Conservation (phyloP, 2,113 vertebrate genomes). For the human region DNA sequence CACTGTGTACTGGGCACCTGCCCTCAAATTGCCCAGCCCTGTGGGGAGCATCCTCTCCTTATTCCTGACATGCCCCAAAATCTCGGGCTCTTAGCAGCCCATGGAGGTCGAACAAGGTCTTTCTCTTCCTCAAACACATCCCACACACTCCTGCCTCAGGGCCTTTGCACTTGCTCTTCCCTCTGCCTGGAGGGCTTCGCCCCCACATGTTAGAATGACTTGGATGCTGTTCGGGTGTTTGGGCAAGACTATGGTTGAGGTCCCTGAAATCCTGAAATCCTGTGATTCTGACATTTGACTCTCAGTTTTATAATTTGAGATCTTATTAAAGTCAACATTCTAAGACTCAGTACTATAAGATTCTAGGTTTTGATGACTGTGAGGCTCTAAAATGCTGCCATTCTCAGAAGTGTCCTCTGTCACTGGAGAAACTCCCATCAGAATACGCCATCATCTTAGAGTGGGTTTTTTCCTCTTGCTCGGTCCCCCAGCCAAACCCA, state of each 20-base stretch:
- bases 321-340: background rate
- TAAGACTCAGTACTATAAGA: background rate
- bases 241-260: background rate
- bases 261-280: background rate
- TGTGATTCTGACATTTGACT: background rate
- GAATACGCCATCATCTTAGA: background rate
- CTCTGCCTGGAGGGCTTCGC: background rate
- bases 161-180: background rate
- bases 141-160: background rate
- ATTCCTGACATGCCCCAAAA: background rate
- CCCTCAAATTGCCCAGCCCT: background rate
- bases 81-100: background rate
- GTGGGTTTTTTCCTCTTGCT: background rate
- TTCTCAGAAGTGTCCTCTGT: background rate
- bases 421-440: background rate
- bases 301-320: background rate
- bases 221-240: background rate
- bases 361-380: background rate
- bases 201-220: background rate
- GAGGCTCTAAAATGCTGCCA: background rate
- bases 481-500: background rate
- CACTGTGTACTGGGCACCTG: background rate
- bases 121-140: background rate
- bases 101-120: background rate
- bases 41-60: background rate